Conservation (phyloP, 1,140 invertebrate species). For the Luehdorfia chinensis region DNA sequence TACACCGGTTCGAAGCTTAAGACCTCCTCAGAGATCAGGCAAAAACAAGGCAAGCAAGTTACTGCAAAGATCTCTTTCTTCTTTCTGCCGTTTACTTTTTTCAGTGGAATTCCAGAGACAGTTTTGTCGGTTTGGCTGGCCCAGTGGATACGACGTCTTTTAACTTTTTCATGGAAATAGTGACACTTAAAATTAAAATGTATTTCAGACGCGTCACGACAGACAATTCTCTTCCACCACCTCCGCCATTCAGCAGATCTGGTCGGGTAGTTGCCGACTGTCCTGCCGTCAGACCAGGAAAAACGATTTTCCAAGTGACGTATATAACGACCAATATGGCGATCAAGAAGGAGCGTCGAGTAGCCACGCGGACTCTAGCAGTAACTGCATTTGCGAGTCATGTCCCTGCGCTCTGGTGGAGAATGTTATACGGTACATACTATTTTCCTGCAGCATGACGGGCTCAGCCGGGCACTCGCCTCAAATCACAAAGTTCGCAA, state of each 20-base stretch:
- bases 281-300: slow-evolving; percentile 26
- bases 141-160: too few species aligned
- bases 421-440: slow-evolving; percentile 29
- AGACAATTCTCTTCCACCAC: slow-evolving; percentile 31
- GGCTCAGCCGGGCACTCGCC: not conserved
- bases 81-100: too few species aligned
- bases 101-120: too few species aligned
- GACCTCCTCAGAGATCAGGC: too few species aligned
- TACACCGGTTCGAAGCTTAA: too few species aligned
- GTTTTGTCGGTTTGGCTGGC: too few species aligned
- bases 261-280: slow-evolving; percentile 39
- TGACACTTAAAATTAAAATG: too few species aligned
- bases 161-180: too few species aligned
- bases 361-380: not conserved
- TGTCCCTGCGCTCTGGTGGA: slow-evolving; percentile 43
- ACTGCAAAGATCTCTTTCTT: too few species aligned
- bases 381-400: slow-evolving; percentile 32
- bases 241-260: slow-evolving; percentile 39
- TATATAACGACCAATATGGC: not conserved
- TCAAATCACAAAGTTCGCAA: too few species aligned
- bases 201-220: slow-evolving; percentile 33
- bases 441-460: not conserved
- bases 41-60: too few species aligned
- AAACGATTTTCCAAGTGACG: slow-evolving; percentile 19
- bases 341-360: slow-evolving; percentile 1